Evolutionary conservation across 2,113 vertebrate genomes (phyloP).

Genomic region (Trogon surrucura): DNA sequence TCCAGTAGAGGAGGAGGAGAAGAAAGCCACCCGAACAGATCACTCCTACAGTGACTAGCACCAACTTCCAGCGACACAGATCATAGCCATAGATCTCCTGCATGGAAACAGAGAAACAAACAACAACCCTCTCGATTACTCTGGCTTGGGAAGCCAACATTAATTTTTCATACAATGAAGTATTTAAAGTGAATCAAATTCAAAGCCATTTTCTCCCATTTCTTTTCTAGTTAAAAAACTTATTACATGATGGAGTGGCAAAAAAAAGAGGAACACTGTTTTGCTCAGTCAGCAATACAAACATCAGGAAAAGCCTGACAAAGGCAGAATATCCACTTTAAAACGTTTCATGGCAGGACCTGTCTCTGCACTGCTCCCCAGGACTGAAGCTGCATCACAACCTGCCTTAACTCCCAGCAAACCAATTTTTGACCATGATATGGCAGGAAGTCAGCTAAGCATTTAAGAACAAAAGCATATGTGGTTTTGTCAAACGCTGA

Average conservation of each 20-base stretch:
- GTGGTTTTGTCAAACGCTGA: not conserved
- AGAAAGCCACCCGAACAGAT: slow-evolving; percentile 93
- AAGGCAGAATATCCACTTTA: not conserved
- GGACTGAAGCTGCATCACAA: not conserved
- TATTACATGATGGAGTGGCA: not conserved
- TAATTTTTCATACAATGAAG: not conserved
- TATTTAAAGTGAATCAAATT: not conserved
- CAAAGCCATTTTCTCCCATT: not conserved
- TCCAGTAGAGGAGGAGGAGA: slow-evolving; percentile 97
- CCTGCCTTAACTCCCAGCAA: not conserved
- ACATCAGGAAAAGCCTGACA: not conserved
- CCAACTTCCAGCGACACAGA: slow-evolving; percentile 90
- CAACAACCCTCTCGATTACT: not conserved
- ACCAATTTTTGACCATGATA: not conserved
- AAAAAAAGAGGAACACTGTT: not conserved
- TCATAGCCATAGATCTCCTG: slow-evolving; percentile 93
- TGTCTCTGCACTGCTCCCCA: not conserved
- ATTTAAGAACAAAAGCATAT: not conserved
- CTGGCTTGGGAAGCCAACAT: not conserved
- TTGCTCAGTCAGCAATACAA: not conserved
- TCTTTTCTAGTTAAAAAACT: not conserved
- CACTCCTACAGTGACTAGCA: slow-evolving; percentile 85
- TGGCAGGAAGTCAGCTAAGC: not conserved
- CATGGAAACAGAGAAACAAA: not conserved
- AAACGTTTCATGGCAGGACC: not conserved